Conservation (phyloP, 2,113 vertebrate species). For the Bagarius yarrelli region DNA sequence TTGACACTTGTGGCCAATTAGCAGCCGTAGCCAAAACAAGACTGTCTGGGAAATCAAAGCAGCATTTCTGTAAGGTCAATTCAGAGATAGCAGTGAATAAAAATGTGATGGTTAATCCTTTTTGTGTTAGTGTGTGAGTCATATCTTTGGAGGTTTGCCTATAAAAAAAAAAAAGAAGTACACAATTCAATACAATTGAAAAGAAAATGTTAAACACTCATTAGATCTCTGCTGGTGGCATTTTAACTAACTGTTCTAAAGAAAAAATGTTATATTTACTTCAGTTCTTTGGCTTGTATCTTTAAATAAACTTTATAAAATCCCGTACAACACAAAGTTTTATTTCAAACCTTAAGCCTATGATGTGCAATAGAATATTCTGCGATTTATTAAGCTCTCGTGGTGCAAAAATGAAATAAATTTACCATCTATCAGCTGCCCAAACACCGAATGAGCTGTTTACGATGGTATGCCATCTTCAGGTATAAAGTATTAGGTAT, state of each 20-base stretch:
- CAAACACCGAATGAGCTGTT: not conserved
- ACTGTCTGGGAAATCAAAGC: slow-evolving; percentile 34
- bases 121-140: not conserved
- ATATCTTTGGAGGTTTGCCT: not conserved
- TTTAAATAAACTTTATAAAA: not conserved
- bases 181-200: not conserved
- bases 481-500: no score
- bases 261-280: not conserved
- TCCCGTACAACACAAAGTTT: not conserved
- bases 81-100: not conserved
- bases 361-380: not conserved
- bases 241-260: not conserved
- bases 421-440: not conserved
- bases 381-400: no score
- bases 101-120: not conserved
- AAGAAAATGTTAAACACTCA: no score
- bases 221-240: not conserved
- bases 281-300: not conserved
- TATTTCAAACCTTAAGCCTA: not conserved
- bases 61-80: slow-evolving; percentile 12
- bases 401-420: not conserved
- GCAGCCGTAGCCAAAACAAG: not conserved
- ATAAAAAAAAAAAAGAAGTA: not conserved
- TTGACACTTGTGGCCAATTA: slow-evolving; percentile 38
- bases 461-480: not conserved